A percentile compares a stretch with the other conserved stretches of the same genome.
phyloP scores from a whole-genome alignment of 2,888 invertebrate species.

The Eupithecia centaureata region DNA sequence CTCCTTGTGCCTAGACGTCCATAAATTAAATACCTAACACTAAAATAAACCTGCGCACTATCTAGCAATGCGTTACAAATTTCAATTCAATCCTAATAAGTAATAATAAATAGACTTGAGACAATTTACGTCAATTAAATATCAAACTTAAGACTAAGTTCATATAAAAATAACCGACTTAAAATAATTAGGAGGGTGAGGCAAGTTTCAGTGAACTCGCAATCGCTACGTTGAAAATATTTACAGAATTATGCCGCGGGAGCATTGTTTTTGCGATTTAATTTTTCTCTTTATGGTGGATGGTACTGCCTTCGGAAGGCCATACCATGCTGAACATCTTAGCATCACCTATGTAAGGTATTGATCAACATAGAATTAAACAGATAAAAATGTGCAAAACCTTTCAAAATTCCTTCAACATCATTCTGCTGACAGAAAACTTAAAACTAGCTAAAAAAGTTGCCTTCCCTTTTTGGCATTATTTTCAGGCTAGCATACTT shows the following conservation, averaged over 20 bases:
- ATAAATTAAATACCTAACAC: not conserved
- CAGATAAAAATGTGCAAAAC: not conserved
- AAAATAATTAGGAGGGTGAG: conserved; percentile 67
- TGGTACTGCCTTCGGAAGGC: not conserved
- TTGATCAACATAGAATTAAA: not conserved
- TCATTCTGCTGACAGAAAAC: not conserved
- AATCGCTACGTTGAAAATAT: conserved; percentile 50
- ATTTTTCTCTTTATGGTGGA: not conserved
- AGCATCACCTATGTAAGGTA: not conserved
- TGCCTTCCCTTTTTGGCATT: not conserved
- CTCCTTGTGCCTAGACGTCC: conserved; percentile 9
- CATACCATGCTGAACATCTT: not conserved
- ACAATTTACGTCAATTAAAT: not conserved
- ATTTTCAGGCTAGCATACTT: not conserved
- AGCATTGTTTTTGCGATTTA: conserved; percentile 15
- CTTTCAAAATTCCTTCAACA: not conserved
- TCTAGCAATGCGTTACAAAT: conserved; percentile 1
- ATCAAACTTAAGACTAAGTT: conserved; percentile 42
- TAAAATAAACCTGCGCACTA: conserved; percentile 5
- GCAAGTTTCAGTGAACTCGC: conserved; percentile 60
- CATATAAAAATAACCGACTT: conserved; percentile 49
- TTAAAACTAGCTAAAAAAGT: not conserved
- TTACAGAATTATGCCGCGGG: conserved; percentile 18
- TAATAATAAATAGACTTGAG: not conserved
- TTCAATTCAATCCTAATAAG: not conserved